Percentiles rank a stretch among this genome's conserved stretches.
These are phyloP conservation scores for Chlorocebus sabaeus DNA, from an alignment of 2,113 vertebrate species.

Conservation along the genomic window DNA sequence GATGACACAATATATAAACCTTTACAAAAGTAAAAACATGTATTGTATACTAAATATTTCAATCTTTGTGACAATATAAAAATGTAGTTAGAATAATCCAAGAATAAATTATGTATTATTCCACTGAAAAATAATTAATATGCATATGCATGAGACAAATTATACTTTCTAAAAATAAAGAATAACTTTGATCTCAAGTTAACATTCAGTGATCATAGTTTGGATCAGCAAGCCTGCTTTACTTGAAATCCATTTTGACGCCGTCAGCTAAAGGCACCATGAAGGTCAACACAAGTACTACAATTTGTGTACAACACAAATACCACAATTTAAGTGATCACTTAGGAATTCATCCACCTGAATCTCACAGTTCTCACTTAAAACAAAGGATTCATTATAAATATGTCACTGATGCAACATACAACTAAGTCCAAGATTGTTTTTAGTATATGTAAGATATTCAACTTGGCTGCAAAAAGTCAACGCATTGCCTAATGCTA, in stretches of 20 bases:
- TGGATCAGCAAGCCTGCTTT: slow-evolving; percentile 54
- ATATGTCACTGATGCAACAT: neutral
- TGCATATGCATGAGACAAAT: neutral
- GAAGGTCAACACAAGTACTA: slow-evolving; percentile 83
- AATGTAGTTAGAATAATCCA: neutral
- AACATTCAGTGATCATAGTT: neutral
- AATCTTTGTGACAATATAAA: neutral
- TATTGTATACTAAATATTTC: neutral
- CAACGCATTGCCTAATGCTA: neutral
- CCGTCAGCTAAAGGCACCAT: slow-evolving; percentile 84
- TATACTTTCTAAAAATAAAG: neutral
- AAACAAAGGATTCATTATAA: slow-evolving; percentile 67
- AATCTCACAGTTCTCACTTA: slow-evolving; percentile 87
- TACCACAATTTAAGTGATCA: slow-evolving; percentile 82
- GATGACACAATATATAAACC: neutral
- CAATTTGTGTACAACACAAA: slow-evolving; percentile 64
- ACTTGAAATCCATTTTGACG: slow-evolving; percentile 86
- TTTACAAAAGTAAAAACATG: neutral
- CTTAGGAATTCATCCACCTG: slow-evolving; percentile 88
- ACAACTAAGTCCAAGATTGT: slow-evolving; percentile 35
- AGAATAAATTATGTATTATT: neutral
- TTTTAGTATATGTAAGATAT: slow-evolving; percentile 2
- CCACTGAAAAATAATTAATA: neutral
- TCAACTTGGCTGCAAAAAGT: neutral
- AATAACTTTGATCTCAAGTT: neutral